These are phyloP conservation scores for Drosophila truncata DNA, from an alignment of 1,140 invertebrate genomes.

Conservation along the genomic window DNA sequence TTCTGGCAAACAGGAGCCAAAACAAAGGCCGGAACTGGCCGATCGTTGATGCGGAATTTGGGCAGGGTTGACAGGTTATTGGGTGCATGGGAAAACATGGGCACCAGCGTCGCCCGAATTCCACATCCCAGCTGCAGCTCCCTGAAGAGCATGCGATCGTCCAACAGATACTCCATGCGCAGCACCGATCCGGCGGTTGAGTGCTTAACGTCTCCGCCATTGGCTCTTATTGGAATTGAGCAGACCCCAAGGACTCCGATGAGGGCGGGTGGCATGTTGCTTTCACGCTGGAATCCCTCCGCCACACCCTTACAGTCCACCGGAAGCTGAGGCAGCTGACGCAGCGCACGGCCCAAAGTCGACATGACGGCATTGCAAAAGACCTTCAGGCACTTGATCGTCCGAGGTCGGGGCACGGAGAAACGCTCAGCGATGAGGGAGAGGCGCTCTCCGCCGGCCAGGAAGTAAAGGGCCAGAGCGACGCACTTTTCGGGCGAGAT, in stretches of 20 bases:
- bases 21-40: constrained; percentile 59
- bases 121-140: constrained; percentile 59
- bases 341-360: constrained; percentile 52
- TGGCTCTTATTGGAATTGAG: constrained; percentile 59
- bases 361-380: constrained; percentile 71
- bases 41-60: constrained; percentile 47
- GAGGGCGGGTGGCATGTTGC: constrained; percentile 70
- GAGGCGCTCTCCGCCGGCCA: constrained; percentile 69
- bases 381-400: constrained; percentile 57
- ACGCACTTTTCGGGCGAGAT: constrained; percentile 60
- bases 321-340: constrained; percentile 53
- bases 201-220: constrained; percentile 3
- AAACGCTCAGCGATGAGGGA: constrained; percentile 59
- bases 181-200: constrained; percentile 12
- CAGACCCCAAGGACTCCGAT: constrained; percentile 70
- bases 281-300: constrained; percentile 59
- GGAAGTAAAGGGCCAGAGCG: constrained; percentile 64
- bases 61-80: constrained; percentile 54
- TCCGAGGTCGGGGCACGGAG: constrained; percentile 41
- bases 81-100: constrained; percentile 46
- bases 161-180: constrained; percentile 68
- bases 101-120: neutral
- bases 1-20: constrained; percentile 58
- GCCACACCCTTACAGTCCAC: constrained; percentile 60
- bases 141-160: constrained; percentile 73